Evolutionary conservation across 2,113 vertebrate genomes (phyloP).

Genomic region (Toxotes jaculatrix): DNA sequence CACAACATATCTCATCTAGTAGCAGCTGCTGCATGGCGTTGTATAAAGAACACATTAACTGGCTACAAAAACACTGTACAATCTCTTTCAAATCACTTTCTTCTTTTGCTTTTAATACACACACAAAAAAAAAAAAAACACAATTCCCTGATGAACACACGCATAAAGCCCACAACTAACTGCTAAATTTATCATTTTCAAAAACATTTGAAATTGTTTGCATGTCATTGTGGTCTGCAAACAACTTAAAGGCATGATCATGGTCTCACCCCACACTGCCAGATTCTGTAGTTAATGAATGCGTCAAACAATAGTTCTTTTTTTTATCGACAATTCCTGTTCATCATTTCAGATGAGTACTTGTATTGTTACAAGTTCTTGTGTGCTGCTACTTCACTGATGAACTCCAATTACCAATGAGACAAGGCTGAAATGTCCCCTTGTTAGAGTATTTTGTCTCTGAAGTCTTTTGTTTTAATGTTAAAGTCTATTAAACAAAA

Average conservation of each 20-base stretch:
- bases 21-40: background rate
- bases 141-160: background rate
- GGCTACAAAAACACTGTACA: background rate
- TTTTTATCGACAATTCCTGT: conserved; percentile 6
- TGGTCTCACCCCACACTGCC: conserved; percentile 52
- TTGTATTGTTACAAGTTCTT: conserved; percentile 31
- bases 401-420: conserved; percentile 6
- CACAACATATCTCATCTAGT: background rate
- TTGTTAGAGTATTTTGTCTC: conserved; percentile 7
- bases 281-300: conserved; percentile 53
- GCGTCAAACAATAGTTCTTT: conserved; percentile 35
- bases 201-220: conserved; percentile 14
- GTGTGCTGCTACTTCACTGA: conserved; percentile 3
- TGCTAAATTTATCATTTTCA: conserved; percentile 11
- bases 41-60: conserved; percentile 9
- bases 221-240: conserved; percentile 3
- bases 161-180: conserved; percentile 8
- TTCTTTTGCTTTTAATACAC: background rate
- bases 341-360: conserved; percentile 23
- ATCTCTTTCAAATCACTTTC: background rate
- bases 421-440: background rate
- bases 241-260: conserved; percentile 30
- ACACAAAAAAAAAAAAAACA: too few relatives aligned
- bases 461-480: conserved; percentile 16
- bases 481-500: background rate